Evolutionary conservation across 1,140 invertebrate genomes (phyloP).

Genomic region (Drosophila arizonae): DNA sequence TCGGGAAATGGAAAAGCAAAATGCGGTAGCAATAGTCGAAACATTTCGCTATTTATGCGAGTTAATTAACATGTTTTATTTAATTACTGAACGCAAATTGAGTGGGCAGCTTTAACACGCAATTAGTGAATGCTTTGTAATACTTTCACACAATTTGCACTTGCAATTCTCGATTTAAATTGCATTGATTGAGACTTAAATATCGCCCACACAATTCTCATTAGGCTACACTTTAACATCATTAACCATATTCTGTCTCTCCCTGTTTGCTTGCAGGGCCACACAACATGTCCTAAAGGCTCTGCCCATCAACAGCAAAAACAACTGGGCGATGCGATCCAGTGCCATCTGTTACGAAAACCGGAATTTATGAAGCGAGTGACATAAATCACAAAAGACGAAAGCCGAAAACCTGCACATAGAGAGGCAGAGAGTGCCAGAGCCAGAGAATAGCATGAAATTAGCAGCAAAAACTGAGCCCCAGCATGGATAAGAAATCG

Average conservation of each 20-base stretch:
- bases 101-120: slow-evolving; percentile 15
- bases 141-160: slow-evolving; percentile 2
- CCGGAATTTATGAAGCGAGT: slow-evolving; percentile 38
- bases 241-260: slow-evolving; percentile 15
- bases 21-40: neutral
- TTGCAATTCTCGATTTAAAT: slow-evolving; percentile 6
- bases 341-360: slow-evolving; percentile 36
- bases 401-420: slow-evolving; percentile 1
- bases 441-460: slow-evolving; percentile 41
- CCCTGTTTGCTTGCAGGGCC: slow-evolving; percentile 14
- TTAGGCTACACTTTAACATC: neutral
- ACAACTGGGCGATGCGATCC: slow-evolving; percentile 22
- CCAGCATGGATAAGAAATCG: slow-evolving; percentile 58
- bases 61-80: slow-evolving; percentile 37
- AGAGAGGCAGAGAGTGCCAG: neutral
- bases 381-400: slow-evolving; percentile 44
- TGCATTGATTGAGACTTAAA: neutral
- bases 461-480: slow-evolving; percentile 31
- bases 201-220: neutral
- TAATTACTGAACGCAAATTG: slow-evolving; percentile 27
- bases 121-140: slow-evolving; percentile 4
- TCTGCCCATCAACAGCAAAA: slow-evolving; percentile 16
- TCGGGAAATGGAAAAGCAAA: neutral
- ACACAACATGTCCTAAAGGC: slow-evolving; percentile 30
- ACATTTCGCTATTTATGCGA: slow-evolving; percentile 27